These are phyloP conservation scores for Lagodon rhomboides DNA, from an alignment of 2,797 vertebrate species.

Conservation along the genomic window DNA sequence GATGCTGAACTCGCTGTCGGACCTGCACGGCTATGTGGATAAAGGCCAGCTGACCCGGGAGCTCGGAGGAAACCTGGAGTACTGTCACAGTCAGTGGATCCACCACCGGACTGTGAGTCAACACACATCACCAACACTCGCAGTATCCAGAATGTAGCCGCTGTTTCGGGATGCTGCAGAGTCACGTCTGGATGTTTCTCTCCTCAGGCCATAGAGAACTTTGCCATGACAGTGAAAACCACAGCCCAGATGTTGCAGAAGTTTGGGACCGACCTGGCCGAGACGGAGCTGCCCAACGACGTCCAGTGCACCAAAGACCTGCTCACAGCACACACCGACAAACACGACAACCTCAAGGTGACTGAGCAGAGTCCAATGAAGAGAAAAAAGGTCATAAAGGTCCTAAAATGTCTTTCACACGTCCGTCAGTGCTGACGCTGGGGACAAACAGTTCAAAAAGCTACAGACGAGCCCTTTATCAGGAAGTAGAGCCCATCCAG, in stretches of 20 bases:
- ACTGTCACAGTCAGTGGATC: conserved; percentile 94
- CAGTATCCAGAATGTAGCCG: too few species aligned
- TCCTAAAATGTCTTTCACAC: neutral
- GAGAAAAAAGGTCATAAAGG: too few species aligned
- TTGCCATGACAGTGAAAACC: conserved; percentile 94
- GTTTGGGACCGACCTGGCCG: conserved; percentile 91
- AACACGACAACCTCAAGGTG: conserved; percentile 91
- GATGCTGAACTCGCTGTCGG: conserved; percentile 94
- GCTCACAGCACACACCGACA: conserved; percentile 87
- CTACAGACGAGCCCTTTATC: neutral
- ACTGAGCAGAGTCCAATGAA: neutral
- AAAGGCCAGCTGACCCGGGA: conserved; percentile 93
- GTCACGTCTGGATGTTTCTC: neutral
- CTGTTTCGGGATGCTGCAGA: neutral
- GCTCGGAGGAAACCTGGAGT: conserved; percentile 92
- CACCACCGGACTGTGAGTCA: conserved; percentile 93
- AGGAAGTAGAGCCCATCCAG: neutral
- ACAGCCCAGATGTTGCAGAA: conserved; percentile 93
- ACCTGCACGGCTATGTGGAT: conserved; percentile 93
- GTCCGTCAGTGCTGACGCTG: neutral
- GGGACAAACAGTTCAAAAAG: neutral
- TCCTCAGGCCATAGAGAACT: conserved; percentile 96
- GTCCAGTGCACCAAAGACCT: conserved; percentile 92
- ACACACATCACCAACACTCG: neutral
- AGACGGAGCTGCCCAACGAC: conserved; percentile 93